Percentiles rank a stretch among this genome's conserved stretches.
Evolutionary conservation across 2,113 vertebrate species (phyloP).

Genomic region (Opisthocomus hoazin): DNA sequence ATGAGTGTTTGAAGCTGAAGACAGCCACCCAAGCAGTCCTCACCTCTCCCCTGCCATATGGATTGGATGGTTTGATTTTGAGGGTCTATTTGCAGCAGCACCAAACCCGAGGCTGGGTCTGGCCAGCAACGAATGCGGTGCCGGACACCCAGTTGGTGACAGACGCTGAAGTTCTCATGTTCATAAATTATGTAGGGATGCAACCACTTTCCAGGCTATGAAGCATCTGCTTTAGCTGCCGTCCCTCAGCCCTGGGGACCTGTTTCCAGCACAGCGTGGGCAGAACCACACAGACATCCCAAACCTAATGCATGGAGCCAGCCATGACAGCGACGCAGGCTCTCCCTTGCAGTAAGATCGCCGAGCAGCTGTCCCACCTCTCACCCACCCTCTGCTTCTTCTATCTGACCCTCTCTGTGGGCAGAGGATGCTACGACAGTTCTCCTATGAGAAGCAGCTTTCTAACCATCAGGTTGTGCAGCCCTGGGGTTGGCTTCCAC

Average conservation of each 20-base stretch:
- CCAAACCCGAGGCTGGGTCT: background rate
- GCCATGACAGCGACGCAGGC: background rate
- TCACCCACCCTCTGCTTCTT: background rate
- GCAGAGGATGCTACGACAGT: background rate
- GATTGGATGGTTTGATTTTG: background rate
- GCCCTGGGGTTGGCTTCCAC: background rate
- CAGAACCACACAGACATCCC: background rate
- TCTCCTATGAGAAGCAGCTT: background rate
- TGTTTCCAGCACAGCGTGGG: background rate
- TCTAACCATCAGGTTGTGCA: background rate
- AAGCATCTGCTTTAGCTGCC: background rate
- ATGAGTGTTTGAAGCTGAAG: background rate
- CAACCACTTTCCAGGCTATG: background rate
- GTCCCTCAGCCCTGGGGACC: background rate
- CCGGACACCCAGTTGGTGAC: background rate
- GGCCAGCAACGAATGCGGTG: fast-evolving
- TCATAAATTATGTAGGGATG: background rate
- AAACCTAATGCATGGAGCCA: background rate
- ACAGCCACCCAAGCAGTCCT: background rate
- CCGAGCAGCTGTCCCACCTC: background rate
- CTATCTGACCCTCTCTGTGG: background rate
- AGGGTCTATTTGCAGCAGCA: background rate
- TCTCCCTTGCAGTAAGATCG: background rate
- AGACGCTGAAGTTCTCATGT: background rate
- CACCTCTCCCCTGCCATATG: background rate